Evolutionary conservation across 2,888 invertebrate species (phyloP), one percentile per base, ranked within the genome.

Genomic region (Disparrhopalites patrizii): DNA sequence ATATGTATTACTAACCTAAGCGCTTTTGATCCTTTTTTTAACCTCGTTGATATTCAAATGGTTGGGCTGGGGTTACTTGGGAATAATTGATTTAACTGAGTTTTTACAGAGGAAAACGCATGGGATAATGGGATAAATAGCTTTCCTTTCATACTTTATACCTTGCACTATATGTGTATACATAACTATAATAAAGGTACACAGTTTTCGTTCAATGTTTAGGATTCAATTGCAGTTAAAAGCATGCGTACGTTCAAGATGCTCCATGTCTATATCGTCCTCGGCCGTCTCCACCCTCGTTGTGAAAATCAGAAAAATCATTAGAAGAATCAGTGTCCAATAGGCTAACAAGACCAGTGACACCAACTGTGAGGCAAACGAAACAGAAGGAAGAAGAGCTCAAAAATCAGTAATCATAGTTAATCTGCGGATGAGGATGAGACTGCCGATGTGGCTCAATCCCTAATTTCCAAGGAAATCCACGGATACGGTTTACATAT

Each of bases 351-450:
- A 25, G 33, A 55, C n/a, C 33, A 55, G 31, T 18, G 55, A 28
- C 55, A 55, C 28, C 20, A 55, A n/a, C 55, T 55, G 33, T 30
- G 55, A n/a, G 23, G 28, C n/a, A n/a, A n/a, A n/a, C n/a, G n/a
- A n/a, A n/a, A n/a, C n/a, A n/a, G n/a, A n/a, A n/a, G n/a, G n/a
- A n/a, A n/a, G n/a, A n/a, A n/a, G n/a, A n/a, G n/a, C n/a, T n/a
- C n/a, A n/a, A n/a, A n/a, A n/a, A n/a, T n/a, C n/a, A n/a, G n/a
- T n/a, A n/a, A n/a, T n/a, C n/a, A n/a, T n/a, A n/a, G n/a, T n/a
- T n/a, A n/a, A n/a, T n/a, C n/a, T n/a, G n/a, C n/a, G n/a, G n/a
- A n/a, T n/a, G n/a, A n/a, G n/a, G n/a, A n/a, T n/a, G n/a, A n/a
- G n/a, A n/a, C n/a, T n/a, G n/a, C n/a, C n/a, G n/a, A n/a, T n/a